A percentile compares a stretch with the other conserved stretches of the same genome.
Conservation (phyloP, 2,888 invertebrate species). For the Eupeodes luniger region DNA sequence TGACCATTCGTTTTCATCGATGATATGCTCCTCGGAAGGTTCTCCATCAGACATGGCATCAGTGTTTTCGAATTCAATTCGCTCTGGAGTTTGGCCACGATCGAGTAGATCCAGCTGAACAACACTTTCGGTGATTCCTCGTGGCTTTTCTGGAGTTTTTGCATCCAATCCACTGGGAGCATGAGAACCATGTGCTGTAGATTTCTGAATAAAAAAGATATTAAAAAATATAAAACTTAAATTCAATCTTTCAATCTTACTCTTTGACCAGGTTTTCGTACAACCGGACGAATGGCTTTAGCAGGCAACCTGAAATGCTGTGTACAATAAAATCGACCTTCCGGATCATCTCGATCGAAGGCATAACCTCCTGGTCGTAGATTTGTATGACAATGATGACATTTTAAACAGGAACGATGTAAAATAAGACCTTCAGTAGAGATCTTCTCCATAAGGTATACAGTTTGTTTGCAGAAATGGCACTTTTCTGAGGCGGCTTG, state of each 20-base stretch:
- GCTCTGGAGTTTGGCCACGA: constrained; percentile 89
- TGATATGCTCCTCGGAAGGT: constrained; percentile 88
- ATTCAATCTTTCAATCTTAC: constrained; percentile 64
- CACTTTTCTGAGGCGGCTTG: constrained; percentile 90
- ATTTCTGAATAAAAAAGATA: constrained; percentile 74
- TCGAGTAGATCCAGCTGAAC: constrained; percentile 82
- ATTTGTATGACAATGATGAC: constrained; percentile 95
- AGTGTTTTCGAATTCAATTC: constrained; percentile 91
- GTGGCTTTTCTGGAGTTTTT: constrained; percentile 84
- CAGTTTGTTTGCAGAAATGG: constrained; percentile 95
- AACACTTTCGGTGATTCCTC: constrained; percentile 82
- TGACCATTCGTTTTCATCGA: constrained; percentile 98
- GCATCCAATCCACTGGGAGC: constrained; percentile 77
- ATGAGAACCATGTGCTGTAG: constrained; percentile 68
- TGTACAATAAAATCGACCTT: constrained; percentile 90
- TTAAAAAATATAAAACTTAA: background rate
- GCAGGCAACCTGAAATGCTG: constrained; percentile 89
- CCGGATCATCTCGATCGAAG: constrained; percentile 89
- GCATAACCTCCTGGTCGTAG: constrained; percentile 91
- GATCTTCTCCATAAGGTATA: constrained; percentile 96
- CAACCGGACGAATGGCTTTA: constrained; percentile 83
- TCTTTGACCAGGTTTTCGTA: constrained; percentile 79
- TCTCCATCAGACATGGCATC: constrained; percentile 87
- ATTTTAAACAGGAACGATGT: constrained; percentile 96
- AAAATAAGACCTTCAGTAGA: constrained; percentile 95